Conservation (phyloP, 1,140 invertebrate species). For the Platyscapa corneri region DNA sequence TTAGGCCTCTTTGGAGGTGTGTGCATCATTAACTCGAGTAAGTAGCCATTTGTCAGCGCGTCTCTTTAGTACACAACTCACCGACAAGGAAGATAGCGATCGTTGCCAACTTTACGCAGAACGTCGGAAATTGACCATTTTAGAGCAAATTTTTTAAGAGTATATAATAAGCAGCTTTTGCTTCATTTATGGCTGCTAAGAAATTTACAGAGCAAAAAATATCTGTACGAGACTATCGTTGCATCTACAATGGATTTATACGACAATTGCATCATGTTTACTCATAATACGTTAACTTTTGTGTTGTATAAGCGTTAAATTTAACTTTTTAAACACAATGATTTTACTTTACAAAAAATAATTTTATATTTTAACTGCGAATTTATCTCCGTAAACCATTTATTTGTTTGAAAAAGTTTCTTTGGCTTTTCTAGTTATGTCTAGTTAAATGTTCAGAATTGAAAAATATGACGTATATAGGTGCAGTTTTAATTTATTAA, state of each 20-base stretch:
- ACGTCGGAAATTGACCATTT: background rate
- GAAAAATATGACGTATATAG: background rate
- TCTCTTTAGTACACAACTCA: constrained; percentile 2
- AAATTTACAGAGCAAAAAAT: background rate
- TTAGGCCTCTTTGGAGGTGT: background rate
- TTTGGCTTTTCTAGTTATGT: background rate
- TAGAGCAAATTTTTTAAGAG: background rate
- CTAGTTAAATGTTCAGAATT: background rate
- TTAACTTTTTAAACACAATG: background rate
- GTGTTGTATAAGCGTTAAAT: background rate
- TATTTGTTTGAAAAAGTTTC: background rate
- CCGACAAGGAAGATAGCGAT: background rate
- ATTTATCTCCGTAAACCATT: too few relatives aligned
- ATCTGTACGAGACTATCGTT: background rate
- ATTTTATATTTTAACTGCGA: background rate
- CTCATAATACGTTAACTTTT: background rate
- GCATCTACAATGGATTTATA: background rate
- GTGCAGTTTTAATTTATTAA: background rate
- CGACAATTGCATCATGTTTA: background rate
- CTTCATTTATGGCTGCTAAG: background rate
- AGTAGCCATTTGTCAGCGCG: constrained; percentile 27
- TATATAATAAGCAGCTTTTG: background rate
- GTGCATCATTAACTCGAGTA: constrained; percentile 27
- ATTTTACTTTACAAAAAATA: background rate
- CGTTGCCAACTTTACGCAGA: background rate